Conservation (phyloP, 2,888 invertebrate genomes). For the Rutpela maculata region DNA sequence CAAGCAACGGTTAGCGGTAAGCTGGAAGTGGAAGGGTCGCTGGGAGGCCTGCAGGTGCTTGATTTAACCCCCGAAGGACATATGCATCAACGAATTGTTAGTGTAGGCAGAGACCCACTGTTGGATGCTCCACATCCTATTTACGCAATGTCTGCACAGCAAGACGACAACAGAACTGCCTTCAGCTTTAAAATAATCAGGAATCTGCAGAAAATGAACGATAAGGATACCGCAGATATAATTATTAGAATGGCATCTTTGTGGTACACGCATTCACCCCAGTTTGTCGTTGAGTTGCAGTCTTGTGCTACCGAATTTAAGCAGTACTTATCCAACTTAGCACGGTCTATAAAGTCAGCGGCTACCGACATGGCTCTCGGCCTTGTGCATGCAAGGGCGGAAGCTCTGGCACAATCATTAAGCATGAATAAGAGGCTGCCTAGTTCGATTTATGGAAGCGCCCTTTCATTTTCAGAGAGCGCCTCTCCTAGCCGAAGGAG, state of each 20-base stretch:
- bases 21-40: constrained; percentile 86
- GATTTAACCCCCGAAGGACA: constrained; percentile 91
- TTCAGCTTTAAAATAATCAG: constrained; percentile 76
- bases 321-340: constrained; percentile 89
- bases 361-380: constrained; percentile 96
- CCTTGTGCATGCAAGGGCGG: constrained; percentile 84
- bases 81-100: constrained; percentile 89
- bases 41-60: constrained; percentile 93
- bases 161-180: constrained; percentile 71
- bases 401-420: constrained; percentile 77
- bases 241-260: constrained; percentile 88
- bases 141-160: constrained; percentile 70
- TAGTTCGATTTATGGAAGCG: constrained; percentile 72
- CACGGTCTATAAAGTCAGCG: constrained; percentile 90
- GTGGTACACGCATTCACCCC: constrained; percentile 94
- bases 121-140: constrained; percentile 74
- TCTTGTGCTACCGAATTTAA: constrained; percentile 94
- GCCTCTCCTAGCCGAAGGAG: constrained; percentile 75
- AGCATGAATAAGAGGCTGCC: constrained; percentile 77
- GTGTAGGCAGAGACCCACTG: constrained; percentile 87
- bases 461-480: constrained; percentile 69
- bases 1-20: constrained; percentile 83
- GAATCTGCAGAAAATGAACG: constrained; percentile 59
- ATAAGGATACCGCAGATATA: constrained; percentile 68
- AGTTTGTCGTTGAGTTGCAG: constrained; percentile 88